phyloP scores from a whole-genome alignment of 35 echinoderm and acorn worm species.

The Stichopus chloronotus region DNA sequence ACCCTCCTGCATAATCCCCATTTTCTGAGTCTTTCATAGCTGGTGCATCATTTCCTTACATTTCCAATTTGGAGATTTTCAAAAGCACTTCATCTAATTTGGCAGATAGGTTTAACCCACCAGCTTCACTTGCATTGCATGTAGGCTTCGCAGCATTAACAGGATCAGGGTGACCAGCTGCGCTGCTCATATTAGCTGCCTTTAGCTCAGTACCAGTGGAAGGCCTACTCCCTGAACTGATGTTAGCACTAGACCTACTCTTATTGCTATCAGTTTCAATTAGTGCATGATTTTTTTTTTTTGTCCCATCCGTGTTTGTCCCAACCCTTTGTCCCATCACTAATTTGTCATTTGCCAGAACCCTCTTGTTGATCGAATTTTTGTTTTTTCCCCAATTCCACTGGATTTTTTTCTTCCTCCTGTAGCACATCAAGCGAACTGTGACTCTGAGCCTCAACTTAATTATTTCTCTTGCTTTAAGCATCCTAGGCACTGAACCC shows the following conservation, averaged over 20 bases:
- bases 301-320: background rate
- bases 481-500: background rate
- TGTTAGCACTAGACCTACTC: too few species aligned
- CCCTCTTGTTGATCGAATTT: background rate
- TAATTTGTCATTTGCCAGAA: background rate
- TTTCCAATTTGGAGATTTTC: background rate
- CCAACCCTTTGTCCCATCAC: background rate
- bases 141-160: background rate
- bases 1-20: background rate
- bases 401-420: background rate
- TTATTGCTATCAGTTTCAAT: background rate
- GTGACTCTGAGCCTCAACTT: background rate
- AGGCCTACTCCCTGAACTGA: too few species aligned
- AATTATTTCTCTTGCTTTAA: background rate
- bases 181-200: background rate
- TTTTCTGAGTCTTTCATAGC: background rate
- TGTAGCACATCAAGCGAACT: background rate
- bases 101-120: background rate
- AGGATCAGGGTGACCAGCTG: background rate
- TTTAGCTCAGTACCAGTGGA: background rate
- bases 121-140: background rate
- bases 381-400: background rate
- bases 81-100: background rate
- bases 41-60: background rate
- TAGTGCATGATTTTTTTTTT: background rate